Base-by-base conservation (phyloP, 2,797 vertebrate genomes). In the Spatula clypeata region DNA sequence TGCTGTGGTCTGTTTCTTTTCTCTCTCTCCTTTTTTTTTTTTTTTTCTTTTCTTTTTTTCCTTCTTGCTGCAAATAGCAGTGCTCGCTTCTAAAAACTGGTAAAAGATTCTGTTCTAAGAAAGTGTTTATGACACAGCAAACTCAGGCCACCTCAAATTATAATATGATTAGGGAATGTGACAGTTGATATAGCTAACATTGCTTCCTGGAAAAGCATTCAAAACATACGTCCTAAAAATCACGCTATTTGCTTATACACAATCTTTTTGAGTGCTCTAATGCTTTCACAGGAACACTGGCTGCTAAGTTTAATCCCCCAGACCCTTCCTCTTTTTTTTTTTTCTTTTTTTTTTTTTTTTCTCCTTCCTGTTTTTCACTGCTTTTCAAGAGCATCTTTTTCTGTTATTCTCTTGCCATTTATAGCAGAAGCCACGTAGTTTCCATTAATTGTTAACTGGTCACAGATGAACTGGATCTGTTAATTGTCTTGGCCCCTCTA, bases 201-300 rank as follows among this genome's bases (percentile, higher is more conserved):
- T 31, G 32, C 79, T 76, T 34, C 67, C 42, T 91, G 47, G 44
- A 26, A 27, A 81, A 85, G 24, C 18, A 82, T 64, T 60, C 36
- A 61, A 93, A 94, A 86, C 3, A 31, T 11, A 55, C n/a, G 11
- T 64, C 44, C 75, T 67, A 54, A 94, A 95, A 92, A 67, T 77
- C 65, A 71, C 26, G 64, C 11, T 2, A 4, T 26, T 36, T 88
- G 32, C 65, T 94, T 64, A 29, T 29, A 67, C 14, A 5, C 6
- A 76, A 14, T 55, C 11, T 67, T 60, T 91, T 71, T 61, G 73
- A 47, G 36, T 32, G 7, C 34, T 91, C 14, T 20, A 82, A 13
- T 44, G 85, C 44, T 83, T 94, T 71, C 1, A 5, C 15, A 55
- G 44, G 51, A 94, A 60, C 1, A 0, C 9, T 14, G 5, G 15